Base-by-base conservation (phyloP, 2,797 vertebrate genomes). In the Lithobates sylvaticus region DNA sequence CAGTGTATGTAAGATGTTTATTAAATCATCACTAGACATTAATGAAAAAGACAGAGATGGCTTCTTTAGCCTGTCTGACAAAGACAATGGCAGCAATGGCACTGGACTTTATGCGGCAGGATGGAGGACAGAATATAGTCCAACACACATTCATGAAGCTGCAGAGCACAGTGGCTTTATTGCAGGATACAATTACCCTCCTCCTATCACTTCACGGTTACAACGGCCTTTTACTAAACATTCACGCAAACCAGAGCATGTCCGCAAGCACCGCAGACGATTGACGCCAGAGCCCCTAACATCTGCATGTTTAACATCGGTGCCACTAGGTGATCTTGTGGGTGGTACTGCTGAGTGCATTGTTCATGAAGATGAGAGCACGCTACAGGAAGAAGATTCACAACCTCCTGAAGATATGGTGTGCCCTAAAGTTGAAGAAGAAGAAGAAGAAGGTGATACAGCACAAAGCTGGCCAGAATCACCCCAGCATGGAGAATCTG, bases 11-110 rank as follows among this genome's bases (percentile, higher is more conserved):
- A 99, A 99, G 91, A 96, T 96, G 50, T 99, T 99, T 90, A 99
- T 99, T 47, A 99, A 99, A 89, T 99, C 98, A 0, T 99, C 98
- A 0, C 90, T 99, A 91, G 98, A 99, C 89, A 99, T 99, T 89
- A 98, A 97, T 0, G 94, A 95, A 89, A 95, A 95, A 88, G 95
- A 95, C 74, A 95, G 94, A 83, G 95, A 95, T 86, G 93, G 95
- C 1, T 95, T 95, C 78, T 95, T 95, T 90, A 95, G 94, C 58
- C 93, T 95, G 21, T 95, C 94, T 0, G 95, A 94, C 88, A 95
- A 95, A 72, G 93, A 94, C 0, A 91, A 90, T 8, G 90, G 68
- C 10, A 92, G 93, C 0, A 95, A 94, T 0, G 93, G 93, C 0
- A 89, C 95, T 85, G 93, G 95, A 23, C 88, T 92, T 9, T 95